Percentiles rank a stretch among this genome's conserved stretches.
Conservation (phyloP, 2,888 invertebrate species). For the Acanthosepion pharaonis region DNA sequence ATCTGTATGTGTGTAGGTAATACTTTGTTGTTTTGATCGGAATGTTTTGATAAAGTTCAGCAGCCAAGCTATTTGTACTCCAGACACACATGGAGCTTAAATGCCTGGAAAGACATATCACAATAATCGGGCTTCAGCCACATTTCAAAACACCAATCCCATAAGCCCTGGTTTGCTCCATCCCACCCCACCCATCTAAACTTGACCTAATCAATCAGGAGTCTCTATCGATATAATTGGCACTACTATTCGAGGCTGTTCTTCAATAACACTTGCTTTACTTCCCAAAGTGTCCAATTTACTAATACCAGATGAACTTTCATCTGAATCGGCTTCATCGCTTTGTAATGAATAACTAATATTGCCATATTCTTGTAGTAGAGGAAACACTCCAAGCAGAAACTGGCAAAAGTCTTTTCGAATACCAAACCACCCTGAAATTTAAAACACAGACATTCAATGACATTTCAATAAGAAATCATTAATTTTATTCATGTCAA, state of each 20-base stretch:
- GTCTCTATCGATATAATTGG: conserved; percentile 70
- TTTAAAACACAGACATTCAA: conserved; percentile 46
- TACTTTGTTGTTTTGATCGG: background rate
- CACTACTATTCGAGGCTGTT: conserved; percentile 76
- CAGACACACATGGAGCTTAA: background rate
- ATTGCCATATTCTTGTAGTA: conserved; percentile 98
- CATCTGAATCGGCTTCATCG: conserved; percentile 54
- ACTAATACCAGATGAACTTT: conserved; percentile 48
- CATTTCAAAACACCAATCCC: background rate
- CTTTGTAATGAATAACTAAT: conserved; percentile 84
- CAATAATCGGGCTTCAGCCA: conserved; percentile 11
- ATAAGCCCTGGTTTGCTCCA: background rate
- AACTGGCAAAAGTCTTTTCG: conserved; percentile 98
- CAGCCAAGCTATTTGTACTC: background rate
- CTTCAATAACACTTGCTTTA: conserved; percentile 77
- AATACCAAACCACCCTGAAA: conserved; percentile 98
- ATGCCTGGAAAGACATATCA: conserved; percentile 4
- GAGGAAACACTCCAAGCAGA: conserved; percentile 92
- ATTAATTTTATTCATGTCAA: too few relatives aligned
- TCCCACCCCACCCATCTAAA: background rate
- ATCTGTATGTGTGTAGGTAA: background rate
- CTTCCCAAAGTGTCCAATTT: conserved; percentile 50
- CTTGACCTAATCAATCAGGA: conserved; percentile 62
- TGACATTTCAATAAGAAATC: too few relatives aligned
- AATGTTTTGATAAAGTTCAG: background rate